These are phyloP conservation scores for Erithacus rubecula DNA, from an alignment of 2,797 vertebrate species.

Conservation along the genomic window DNA sequence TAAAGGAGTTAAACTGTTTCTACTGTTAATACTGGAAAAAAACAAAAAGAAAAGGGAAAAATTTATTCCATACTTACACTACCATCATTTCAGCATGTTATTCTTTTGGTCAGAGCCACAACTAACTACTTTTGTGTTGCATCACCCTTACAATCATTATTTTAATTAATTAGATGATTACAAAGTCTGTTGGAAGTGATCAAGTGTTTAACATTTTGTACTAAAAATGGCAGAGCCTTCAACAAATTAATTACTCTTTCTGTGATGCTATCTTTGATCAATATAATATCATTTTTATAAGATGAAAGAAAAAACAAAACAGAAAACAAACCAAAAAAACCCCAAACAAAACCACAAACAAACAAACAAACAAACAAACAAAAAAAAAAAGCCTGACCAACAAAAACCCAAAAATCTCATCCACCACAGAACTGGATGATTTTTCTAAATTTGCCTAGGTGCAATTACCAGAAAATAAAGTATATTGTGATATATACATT, in stretches of 20 bases:
- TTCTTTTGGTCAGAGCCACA: not conserved
- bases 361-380: too few relatives aligned
- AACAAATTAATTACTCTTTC: not conserved
- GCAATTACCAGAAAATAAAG: not conserved
- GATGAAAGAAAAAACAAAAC: not conserved
- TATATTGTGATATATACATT: not conserved
- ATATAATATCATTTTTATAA: not conserved
- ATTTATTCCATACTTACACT: not conserved
- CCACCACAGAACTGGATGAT: not conserved
- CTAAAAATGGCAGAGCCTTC: not conserved
- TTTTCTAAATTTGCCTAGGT: not conserved
- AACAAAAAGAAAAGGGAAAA: not conserved
- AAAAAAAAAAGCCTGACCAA: accelerated
- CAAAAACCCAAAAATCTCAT: not conserved
- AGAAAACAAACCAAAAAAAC: not conserved
- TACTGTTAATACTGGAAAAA: not conserved
- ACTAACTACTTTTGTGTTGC: not conserved
- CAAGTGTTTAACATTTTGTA: not conserved
- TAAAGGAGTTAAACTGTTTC: not conserved
- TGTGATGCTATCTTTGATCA: not conserved
- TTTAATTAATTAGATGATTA: not conserved
- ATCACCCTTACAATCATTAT: not conserved
- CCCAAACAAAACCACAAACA: too few relatives aligned
- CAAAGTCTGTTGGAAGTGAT: not conserved
- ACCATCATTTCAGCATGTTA: not conserved